A percentile compares a stretch with the other conserved stretches of the same genome.
Evolutionary conservation across 2,888 invertebrate species (phyloP).

Genomic region (Dryadula phaetusa): DNA sequence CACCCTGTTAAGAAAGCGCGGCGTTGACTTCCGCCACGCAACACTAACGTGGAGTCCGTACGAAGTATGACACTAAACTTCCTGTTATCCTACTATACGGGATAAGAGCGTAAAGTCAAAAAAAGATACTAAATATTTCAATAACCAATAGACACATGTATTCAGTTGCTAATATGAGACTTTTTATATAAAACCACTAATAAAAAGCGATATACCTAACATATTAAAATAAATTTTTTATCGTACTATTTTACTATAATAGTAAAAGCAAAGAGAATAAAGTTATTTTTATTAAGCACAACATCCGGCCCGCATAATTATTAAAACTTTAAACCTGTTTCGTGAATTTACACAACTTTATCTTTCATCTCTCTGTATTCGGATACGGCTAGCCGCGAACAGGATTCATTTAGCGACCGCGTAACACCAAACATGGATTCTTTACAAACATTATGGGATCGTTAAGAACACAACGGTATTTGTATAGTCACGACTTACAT

Average conservation of each 20-base stretch:
- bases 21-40: too few species aligned
- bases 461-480: conserved; percentile 51
- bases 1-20: too few species aligned
- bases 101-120: too few species aligned
- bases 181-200: neutral
- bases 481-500: conserved; percentile 61
- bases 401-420: conserved; percentile 44
- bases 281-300: neutral
- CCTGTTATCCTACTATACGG: too few species aligned
- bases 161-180: too few species aligned
- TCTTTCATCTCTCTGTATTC: conserved; percentile 35
- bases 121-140: too few species aligned
- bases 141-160: too few species aligned
- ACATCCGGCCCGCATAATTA: neutral
- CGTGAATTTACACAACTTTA: conserved; percentile 10
- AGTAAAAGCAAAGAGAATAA: neutral
- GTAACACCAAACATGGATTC: conserved; percentile 46
- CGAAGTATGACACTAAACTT: too few species aligned
- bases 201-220: neutral
- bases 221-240: neutral
- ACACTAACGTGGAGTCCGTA: too few species aligned
- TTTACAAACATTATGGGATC: conserved; percentile 50
- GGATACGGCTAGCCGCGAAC: conserved; percentile 37
- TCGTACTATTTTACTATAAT: neutral
- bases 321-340: neutral